These are phyloP conservation scores for Platygyra sinensis DNA, from an alignment of 64 coral and sea anemone species.

Conservation along the genomic window DNA sequence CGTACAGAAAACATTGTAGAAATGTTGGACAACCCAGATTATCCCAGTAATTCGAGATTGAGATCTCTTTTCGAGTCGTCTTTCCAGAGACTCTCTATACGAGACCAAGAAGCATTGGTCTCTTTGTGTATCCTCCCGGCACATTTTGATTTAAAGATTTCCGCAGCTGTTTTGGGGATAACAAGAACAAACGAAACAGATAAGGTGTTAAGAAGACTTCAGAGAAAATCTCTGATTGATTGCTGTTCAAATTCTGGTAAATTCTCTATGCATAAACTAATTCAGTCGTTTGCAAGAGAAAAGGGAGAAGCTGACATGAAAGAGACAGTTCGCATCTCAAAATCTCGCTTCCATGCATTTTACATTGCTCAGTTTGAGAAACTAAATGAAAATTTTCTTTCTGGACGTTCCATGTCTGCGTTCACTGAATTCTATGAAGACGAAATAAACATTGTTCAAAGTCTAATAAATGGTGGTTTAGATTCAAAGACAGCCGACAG, in stretches of 20 bases:
- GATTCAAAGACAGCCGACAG: neutral
- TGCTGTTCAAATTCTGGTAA: neutral
- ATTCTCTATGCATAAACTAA: slow-evolving; percentile 3
- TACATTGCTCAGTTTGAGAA: neutral
- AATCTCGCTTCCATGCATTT: neutral
- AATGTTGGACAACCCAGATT: too few species aligned
- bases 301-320: neutral
- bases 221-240: slow-evolving; percentile 25
- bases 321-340: neutral
- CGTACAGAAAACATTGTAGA: too few species aligned
- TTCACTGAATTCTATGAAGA: slow-evolving; percentile 7
- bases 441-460: neutral
- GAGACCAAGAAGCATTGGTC: too few species aligned
- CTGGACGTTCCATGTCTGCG: neutral
- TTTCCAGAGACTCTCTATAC: too few species aligned
- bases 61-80: too few species aligned
- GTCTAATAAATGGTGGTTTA: neutral
- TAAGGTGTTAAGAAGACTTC: slow-evolving; percentile 16
- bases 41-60: too few species aligned
- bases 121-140: too few species aligned
- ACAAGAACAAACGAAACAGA: neutral
- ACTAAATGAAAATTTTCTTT: too few species aligned
- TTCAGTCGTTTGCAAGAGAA: slow-evolving; percentile 15
- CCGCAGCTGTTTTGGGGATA: too few species aligned
- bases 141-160: too few species aligned